Conservation (phyloP, 1,140 invertebrate genomes). For the Dendrolimus punctatus region DNA sequence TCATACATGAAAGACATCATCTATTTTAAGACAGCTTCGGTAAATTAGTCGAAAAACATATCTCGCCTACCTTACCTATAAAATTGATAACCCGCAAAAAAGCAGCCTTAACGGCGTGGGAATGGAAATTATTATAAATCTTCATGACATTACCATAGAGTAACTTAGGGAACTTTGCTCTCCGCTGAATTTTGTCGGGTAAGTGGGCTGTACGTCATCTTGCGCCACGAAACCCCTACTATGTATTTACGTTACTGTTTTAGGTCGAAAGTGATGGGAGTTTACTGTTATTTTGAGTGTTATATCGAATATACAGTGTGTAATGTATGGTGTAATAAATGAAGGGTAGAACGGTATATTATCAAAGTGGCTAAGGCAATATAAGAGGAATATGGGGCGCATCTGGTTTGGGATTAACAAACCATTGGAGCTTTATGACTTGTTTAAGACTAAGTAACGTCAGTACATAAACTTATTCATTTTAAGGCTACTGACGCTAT, state of each 20-base stretch:
- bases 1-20: too few species aligned
- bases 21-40: too few species aligned
- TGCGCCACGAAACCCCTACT: slow-evolving; percentile 32
- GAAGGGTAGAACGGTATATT: too few species aligned
- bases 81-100: slow-evolving; percentile 58
- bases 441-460: too few species aligned
- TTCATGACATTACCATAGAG: slow-evolving; percentile 65
- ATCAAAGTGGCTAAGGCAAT: too few species aligned
- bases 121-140: slow-evolving; percentile 65
- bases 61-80: slow-evolving; percentile 45
- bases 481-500: too few species aligned
- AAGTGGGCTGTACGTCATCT: slow-evolving; percentile 64
- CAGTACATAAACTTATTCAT: too few species aligned
- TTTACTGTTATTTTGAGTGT: neutral
- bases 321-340: too few species aligned
- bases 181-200: slow-evolving; percentile 46
- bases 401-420: too few species aligned
- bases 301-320: too few species aligned
- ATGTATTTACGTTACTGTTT: slow-evolving; percentile 27
- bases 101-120: slow-evolving; percentile 41
- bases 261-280: neutral
- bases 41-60: slow-evolving; percentile 26
- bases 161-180: slow-evolving; percentile 65
- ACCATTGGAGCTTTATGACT: too few species aligned
- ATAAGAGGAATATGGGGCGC: too few species aligned